These are phyloP conservation scores for Sternarchorhynchus goeldii DNA, from an alignment of 2,797 vertebrate genomes.

Conservation along the genomic window DNA sequence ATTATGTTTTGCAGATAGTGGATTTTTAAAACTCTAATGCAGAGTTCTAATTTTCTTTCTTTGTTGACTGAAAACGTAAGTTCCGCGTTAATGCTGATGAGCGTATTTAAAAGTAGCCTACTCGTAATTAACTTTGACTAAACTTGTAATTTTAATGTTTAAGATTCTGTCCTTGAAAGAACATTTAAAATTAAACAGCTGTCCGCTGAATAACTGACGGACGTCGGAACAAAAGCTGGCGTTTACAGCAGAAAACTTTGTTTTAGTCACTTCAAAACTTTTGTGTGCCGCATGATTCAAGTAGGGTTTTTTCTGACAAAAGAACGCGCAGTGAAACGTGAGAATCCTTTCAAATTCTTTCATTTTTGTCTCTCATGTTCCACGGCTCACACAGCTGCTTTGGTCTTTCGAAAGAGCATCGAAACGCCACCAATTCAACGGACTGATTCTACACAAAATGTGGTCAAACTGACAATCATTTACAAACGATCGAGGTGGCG, in stretches of 20 bases:
- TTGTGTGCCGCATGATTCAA: not conserved
- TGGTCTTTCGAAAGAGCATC: too few species aligned
- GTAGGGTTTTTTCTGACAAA: not conserved
- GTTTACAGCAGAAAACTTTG: slow-evolving; percentile 38
- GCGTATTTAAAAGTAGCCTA: slow-evolving; percentile 31
- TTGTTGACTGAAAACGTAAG: slow-evolving; percentile 32
- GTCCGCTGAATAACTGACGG: slow-evolving; percentile 51
- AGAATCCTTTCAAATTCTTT: not conserved
- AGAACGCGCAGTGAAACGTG: not conserved
- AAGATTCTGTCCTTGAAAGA: slow-evolving; percentile 47
- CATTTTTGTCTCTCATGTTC: too few species aligned
- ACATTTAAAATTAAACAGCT: slow-evolving; percentile 54
- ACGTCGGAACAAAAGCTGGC: slow-evolving; percentile 29
- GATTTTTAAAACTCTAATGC: slow-evolving; percentile 23
- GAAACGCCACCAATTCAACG: too few species aligned
- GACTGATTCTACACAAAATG: too few species aligned
- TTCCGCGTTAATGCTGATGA: slow-evolving; percentile 33
- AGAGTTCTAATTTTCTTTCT: slow-evolving; percentile 4
- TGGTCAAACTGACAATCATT: too few species aligned
- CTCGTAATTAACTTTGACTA: slow-evolving; percentile 48
- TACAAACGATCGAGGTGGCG: too few species aligned
- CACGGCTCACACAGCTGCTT: too few species aligned
- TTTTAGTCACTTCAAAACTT: slow-evolving; percentile 17
- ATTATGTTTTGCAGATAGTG: slow-evolving; percentile 28
- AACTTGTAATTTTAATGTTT: slow-evolving; percentile 42